Conservation (phyloP, 2,888 invertebrate genomes). For the Thera obeliscata region DNA sequence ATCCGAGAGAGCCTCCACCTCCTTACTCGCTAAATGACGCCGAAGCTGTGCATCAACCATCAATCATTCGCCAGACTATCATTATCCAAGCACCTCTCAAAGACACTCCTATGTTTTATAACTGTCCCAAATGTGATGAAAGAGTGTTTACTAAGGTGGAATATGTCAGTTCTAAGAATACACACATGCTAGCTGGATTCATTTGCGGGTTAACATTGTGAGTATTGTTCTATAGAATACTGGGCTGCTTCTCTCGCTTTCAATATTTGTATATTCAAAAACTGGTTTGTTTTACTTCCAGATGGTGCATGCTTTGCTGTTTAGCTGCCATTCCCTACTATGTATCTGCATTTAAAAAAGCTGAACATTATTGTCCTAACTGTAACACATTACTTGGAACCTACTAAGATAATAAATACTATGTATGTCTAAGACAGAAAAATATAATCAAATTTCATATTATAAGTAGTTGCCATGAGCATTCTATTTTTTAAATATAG, state of each 20-base stretch:
- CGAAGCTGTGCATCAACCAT: conserved; percentile 48
- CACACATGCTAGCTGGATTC: conserved; percentile 76
- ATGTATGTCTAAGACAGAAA: too few species aligned
- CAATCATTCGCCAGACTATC: conserved; percentile 59
- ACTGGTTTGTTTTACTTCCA: conserved; percentile 51
- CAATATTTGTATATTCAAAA: not conserved
- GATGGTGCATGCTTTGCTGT: conserved; percentile 77
- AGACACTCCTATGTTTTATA: conserved; percentile 57
- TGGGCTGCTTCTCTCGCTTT: too few species aligned
- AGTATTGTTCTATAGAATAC: conserved; percentile 43
- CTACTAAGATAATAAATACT: conserved; percentile 47
- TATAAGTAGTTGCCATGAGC: too few species aligned
- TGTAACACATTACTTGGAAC: conserved; percentile 69
- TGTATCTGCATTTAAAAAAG: conserved; percentile 64
- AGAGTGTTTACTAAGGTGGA: conserved; percentile 67
- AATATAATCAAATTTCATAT: too few species aligned
- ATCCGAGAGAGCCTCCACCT: conserved; percentile 64
- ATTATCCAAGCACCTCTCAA: conserved; percentile 62
- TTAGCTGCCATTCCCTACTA: conserved; percentile 71
- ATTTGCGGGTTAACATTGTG: conserved; percentile 74
- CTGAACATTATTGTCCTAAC: conserved; percentile 72
- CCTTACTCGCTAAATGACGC: conserved; percentile 56
- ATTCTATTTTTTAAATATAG: too few species aligned
- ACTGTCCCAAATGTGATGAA: conserved; percentile 66
- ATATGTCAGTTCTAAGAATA: conserved; percentile 68